Evolutionary conservation across 2,797 vertebrate species (phyloP), one percentile per base, ranked within the genome.

Genomic region (Pipistrellus pygmaeus): DNA sequence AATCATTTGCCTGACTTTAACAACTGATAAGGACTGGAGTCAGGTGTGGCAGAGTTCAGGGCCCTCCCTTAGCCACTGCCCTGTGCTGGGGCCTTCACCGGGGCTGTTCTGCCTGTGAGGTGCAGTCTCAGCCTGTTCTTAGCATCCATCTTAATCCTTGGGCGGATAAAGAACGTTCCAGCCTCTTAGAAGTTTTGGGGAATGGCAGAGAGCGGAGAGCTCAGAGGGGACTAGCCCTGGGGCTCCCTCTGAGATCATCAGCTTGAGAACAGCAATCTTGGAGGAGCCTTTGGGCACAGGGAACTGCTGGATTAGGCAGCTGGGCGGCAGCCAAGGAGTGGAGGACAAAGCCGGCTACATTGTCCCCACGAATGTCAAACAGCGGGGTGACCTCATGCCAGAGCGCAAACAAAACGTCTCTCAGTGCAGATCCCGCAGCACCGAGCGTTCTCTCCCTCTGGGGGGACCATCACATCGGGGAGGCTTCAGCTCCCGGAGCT

Each of bases 351-450:
- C 92, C n/a, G 12, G 81, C 69, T 78, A 27, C 75, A 72, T 48
- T 83, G 91, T 96, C 85, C 57, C 48, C 41, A 23, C 85, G 91
- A 94, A 90, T 93, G 94, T 93, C 94, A 75, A 55, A 85, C 55
- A 85, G 85, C 27, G 20, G 46, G 17, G 78, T 93, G 95, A 95
- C 88, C 92, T 97, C 94, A 91, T 75, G 72, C 83, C 87, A 80
- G 77, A 91, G 46, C 82, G 41, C 90, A 95, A 95, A 97, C 91
- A 96, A 72, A 96, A 69, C 92, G 76, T 75, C 38, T 8, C 95
- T 95, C 83, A 90, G 93, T 77, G n/a, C 80, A 88, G 62, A 35
- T 88, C 82, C 69, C 64, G 15, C 9, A 44, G 76, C 93, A 94
- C 94, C 81, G 75, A 96, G 92, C 64, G 55, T 23, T 90, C 88